A percentile compares a stretch with the other conserved stretches of the same genome.
Conservation (phyloP, 2,113 vertebrate genomes). For the Anolis carolinensis region DNA sequence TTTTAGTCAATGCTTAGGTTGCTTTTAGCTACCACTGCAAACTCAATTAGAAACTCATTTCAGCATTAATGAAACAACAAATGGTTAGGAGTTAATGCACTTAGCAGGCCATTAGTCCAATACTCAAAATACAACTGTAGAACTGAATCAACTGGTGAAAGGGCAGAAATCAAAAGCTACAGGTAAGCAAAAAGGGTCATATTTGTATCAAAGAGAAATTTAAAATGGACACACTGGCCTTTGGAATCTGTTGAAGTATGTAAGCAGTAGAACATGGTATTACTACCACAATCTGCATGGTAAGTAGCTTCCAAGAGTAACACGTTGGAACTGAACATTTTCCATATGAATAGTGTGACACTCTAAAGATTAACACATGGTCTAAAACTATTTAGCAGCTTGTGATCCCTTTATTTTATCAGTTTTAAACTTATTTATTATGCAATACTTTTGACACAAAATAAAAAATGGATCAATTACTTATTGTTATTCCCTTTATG, state of each 20-base stretch:
- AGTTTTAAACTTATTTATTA: no score
- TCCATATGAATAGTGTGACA: no score
- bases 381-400: no score
- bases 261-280: neutral
- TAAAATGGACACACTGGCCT: neutral
- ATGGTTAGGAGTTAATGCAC: slow-evolving; percentile 57
- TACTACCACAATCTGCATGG: neutral
- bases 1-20: slow-evolving; percentile 54
- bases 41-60: slow-evolving; percentile 70
- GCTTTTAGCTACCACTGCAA: slow-evolving; percentile 66
- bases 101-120: slow-evolving; percentile 46
- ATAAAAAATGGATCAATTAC: no score
- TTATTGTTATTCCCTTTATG: no score
- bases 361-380: no score
- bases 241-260: neutral
- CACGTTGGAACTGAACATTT: no score
- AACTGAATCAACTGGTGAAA: slow-evolving; percentile 37
- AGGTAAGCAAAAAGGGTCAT: slow-evolving; percentile 1
- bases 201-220: neutral
- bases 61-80: slow-evolving; percentile 59
- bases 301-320: no score
- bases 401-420: no score
- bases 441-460: no score
- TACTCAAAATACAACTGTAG: slow-evolving; percentile 52
- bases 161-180: slow-evolving; percentile 31